Conservation (phyloP, 2,797 vertebrate species). For the Oreochromis mossambicus region DNA sequence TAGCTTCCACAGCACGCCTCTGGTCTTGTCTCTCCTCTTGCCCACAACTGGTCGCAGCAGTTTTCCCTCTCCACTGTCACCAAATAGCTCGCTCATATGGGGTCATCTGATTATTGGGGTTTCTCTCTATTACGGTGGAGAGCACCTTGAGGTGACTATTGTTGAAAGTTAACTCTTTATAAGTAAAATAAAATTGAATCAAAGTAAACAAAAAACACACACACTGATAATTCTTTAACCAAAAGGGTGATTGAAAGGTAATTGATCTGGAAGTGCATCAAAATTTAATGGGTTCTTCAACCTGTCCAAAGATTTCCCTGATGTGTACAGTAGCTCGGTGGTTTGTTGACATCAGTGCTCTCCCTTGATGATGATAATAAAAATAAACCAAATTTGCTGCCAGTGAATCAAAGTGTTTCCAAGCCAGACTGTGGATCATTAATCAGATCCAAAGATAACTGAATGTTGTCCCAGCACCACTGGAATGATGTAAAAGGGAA, state of each 20-base stretch:
- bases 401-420: background rate
- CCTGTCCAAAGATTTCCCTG: background rate
- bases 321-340: background rate
- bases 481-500: background rate
- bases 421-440: background rate
- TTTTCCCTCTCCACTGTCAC: background rate
- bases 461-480: background rate
- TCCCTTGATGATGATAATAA: accelerated
- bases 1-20: background rate
- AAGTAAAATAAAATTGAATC: background rate
- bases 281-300: background rate
- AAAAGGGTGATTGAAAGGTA: background rate
- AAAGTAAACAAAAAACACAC: accelerated
- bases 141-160: background rate
- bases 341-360: background rate
- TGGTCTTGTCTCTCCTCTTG: background rate
- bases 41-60: background rate
- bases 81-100: background rate
- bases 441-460: background rate
- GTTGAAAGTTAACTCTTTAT: background rate
- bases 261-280: background rate
- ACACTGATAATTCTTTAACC: background rate
- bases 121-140: background rate
- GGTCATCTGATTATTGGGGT: background rate
- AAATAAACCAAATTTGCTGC: background rate